Base-by-base conservation (phyloP, 2,113 vertebrate species). In the Nothobranchius kuhntae region DNA sequence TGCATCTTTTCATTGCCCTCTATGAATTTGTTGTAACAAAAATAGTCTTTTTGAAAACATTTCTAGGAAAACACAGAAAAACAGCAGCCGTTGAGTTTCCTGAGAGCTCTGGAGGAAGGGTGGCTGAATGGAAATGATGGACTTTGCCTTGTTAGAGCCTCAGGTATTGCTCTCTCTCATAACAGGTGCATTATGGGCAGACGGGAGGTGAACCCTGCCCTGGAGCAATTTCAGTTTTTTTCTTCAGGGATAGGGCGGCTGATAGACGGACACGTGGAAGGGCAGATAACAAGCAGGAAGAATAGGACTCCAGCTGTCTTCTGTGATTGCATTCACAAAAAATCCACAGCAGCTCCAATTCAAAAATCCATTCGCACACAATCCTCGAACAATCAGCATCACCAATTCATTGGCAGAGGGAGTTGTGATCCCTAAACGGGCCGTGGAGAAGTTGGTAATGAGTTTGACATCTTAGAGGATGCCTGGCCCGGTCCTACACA, bases 131-230 rank as follows among this genome's bases (percentile, higher is more conserved):
- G 40, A 52, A 68, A 71, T 48, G 54, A 58, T 15, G 24, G 52
- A 68, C 52, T 35, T 61, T 57, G 17, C 35, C 66, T 63, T 55
- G 61, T 61, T 65, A 3, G 4, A 3, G 12, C 17, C 56, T 75
- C 53, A 61, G 61, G 36, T 74, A 59, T 67, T 45, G 64, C 55
- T 70, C 26, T 60, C 60, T 46, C 36, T 21, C 58, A 52, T 73
- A 63, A 73, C 65, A 73, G 68, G 56, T 73, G 77, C 47, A 80
- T 82, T 80, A 26, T 73, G 51, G 65, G 26, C 30, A 51, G 44
- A 65, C 50, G 42, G 64, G 52, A 81, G 67, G 56, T 65, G 65
- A 83, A 74, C 59, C 2, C 35, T 69, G 62, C 4, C 61, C 26
- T 53, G 65, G 53, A 65, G 35, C 47, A 56, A 38, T 52, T 77